Evolutionary conservation across 2,797 vertebrate species (phyloP).

Genomic region (Pitangus sulphuratus): DNA sequence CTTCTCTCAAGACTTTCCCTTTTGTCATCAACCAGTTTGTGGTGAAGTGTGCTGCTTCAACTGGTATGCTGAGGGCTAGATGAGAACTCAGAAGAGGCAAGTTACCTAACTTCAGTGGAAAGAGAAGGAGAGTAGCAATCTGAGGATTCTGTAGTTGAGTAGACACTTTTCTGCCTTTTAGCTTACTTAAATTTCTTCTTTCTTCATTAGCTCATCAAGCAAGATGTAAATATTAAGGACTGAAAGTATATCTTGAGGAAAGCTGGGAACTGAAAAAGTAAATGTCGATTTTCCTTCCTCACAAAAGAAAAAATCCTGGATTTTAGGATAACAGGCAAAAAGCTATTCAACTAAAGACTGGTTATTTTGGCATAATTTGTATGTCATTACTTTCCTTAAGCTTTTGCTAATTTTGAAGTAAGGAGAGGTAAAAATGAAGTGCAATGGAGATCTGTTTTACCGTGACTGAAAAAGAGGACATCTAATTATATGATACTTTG

Average conservation of each 20-base stretch:
- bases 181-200: not conserved
- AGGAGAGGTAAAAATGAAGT: not conserved
- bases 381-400: not conserved
- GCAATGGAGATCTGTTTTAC: not conserved
- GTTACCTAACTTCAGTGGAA: not conserved
- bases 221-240: not conserved
- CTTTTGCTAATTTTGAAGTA: not conserved
- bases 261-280: not conserved
- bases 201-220: not conserved
- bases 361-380: not conserved
- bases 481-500: not conserved
- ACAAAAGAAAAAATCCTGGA: not conserved
- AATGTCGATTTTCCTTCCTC: not conserved
- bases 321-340: not conserved
- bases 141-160: not conserved
- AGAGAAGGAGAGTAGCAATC: not conserved
- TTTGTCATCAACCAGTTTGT: rapidly evolving
- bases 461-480: not conserved
- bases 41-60: not conserved
- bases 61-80: not conserved
- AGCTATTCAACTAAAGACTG: not conserved
- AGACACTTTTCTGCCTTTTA: not conserved
- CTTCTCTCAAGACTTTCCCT: not conserved
- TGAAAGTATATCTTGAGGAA: not conserved
- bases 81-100: not conserved